phyloP scores from a whole-genome alignment of 2,797 vertebrate species.

The Mustela erminea region DNA sequence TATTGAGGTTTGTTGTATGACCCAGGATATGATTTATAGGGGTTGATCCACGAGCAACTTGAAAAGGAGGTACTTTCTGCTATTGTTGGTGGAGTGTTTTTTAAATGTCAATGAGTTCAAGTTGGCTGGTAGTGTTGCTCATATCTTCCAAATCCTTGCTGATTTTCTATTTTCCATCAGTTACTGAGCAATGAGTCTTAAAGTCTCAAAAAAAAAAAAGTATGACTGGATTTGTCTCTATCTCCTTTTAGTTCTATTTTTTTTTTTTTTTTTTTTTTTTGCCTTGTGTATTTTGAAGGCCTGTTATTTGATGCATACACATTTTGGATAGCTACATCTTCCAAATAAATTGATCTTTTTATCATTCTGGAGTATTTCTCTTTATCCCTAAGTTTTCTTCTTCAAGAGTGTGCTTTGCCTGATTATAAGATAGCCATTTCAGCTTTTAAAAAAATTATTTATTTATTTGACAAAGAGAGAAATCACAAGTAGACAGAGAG shows the following conservation, averaged over 20 bases:
- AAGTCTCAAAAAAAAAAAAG: background rate
- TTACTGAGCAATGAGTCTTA: background rate
- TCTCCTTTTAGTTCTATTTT: background rate
- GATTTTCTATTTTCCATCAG: constrained; percentile 33
- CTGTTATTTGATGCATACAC: background rate
- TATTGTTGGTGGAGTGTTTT: background rate
- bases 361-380: constrained; percentile 11
- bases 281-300: background rate
- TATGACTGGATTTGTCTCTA: background rate
- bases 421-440: background rate
- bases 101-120: background rate
- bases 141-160: background rate
- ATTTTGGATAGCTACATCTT: background rate
- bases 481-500: no score
- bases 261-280: no score
- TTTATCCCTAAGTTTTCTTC: background rate
- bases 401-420: constrained; percentile 13
- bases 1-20: background rate
- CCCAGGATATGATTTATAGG: background rate
- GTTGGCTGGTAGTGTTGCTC: background rate
- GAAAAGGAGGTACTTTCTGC: background rate
- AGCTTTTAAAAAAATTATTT: background rate
- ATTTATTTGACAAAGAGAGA: no score
- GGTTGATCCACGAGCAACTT: background rate
- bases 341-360: background rate